A percentile compares a stretch with the other conserved stretches of the same genome.
Conservation (phyloP, 2,797 vertebrate genomes). For the Gymnothorax reevesii region DNA sequence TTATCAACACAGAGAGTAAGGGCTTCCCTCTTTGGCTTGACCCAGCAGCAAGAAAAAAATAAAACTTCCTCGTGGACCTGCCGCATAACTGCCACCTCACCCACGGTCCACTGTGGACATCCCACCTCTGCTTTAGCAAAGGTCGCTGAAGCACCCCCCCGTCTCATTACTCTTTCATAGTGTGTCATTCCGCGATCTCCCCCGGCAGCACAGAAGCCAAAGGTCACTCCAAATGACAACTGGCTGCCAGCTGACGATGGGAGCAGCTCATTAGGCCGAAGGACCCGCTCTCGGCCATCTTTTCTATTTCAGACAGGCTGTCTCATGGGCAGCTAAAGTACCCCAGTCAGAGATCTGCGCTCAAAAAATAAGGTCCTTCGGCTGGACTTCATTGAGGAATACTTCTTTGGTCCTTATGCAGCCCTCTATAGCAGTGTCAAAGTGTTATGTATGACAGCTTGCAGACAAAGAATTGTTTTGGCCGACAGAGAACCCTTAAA, state of each 20-base stretch:
- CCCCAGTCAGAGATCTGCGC: not conserved
- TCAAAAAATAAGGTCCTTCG: not conserved
- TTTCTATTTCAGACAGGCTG: not conserved
- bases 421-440: too few relatives aligned
- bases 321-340: too few relatives aligned
- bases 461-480: too few relatives aligned
- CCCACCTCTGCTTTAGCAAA: constrained; percentile 55
- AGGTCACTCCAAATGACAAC: constrained; percentile 63
- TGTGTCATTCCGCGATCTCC: constrained; percentile 57
- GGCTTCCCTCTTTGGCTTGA: not conserved
- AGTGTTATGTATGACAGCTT: too few relatives aligned
- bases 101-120: not conserved
- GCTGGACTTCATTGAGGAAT: not conserved
- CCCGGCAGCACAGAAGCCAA: constrained; percentile 58
- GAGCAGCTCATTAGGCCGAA: not conserved
- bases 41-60: not conserved
- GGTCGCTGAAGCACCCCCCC: constrained; percentile 63
- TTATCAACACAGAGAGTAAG: not conserved
- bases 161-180: constrained; percentile 69
- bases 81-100: not conserved
- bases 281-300: not conserved
- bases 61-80: not conserved
- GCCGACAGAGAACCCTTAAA: too few relatives aligned
- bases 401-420: too few relatives aligned
- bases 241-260: constrained; percentile 7